Evolutionary conservation across 2,888 invertebrate genomes (phyloP).

Genomic region (Hedya salicella): DNA sequence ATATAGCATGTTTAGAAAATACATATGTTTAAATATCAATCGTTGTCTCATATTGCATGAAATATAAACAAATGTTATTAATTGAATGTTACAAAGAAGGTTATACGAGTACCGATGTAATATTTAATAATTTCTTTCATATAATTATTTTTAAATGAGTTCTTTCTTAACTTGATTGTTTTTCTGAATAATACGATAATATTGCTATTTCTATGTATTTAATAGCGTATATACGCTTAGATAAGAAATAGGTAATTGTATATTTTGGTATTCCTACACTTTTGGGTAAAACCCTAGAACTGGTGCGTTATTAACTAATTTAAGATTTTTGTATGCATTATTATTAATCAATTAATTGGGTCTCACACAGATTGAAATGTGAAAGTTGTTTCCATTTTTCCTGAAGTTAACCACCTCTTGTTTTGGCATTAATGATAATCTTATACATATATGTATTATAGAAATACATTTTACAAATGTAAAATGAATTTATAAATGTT

Average conservation of each 20-base stretch:
- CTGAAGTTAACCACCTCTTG: not conserved
- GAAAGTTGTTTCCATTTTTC: not conserved
- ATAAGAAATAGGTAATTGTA: constrained; percentile 5
- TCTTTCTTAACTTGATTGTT: no score
- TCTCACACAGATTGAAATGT: not conserved
- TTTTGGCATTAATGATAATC: no score
- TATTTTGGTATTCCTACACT: constrained; percentile 13
- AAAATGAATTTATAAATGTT: no score
- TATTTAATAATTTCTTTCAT: no score
- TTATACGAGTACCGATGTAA: no score
- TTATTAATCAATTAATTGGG: constrained; percentile 2
- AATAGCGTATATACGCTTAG: constrained; percentile 37
- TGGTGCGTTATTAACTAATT: constrained; percentile 26
- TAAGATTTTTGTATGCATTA: constrained; percentile 2
- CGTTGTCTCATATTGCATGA: no score
- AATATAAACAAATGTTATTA: no score
- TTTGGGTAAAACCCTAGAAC: constrained; percentile 26
- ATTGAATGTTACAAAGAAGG: no score
- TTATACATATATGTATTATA: no score
- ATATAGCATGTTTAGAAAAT: constrained; percentile 1
- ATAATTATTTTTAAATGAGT: no score
- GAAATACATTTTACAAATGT: no score
- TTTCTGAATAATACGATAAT: no score
- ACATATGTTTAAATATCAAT: not conserved
- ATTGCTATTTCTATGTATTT: constrained; percentile 10